Conservation (phyloP, 1,140 invertebrate genomes). For the Drosophila punjabiensis region DNA sequence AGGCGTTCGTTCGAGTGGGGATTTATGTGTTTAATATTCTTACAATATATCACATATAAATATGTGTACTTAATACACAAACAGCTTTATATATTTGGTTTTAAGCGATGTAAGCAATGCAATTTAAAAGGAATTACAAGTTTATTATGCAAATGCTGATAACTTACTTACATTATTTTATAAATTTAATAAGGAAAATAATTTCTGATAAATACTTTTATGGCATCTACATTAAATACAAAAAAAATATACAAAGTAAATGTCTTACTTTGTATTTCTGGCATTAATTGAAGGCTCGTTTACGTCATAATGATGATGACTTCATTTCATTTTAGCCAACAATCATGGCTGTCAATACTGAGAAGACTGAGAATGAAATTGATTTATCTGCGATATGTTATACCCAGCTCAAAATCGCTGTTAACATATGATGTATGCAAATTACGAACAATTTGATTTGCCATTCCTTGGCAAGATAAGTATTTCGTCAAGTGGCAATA, state of each 20-base stretch:
- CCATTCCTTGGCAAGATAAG: slow-evolving; percentile 62
- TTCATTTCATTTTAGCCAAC: slow-evolving; percentile 37
- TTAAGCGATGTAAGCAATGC: background rate
- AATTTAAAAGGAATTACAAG: background rate
- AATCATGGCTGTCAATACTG: slow-evolving; percentile 37
- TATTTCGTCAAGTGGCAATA: slow-evolving; percentile 64
- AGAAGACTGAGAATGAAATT: slow-evolving; percentile 30
- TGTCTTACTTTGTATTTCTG: background rate
- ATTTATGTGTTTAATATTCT: slow-evolving; percentile 41
- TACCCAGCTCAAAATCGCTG: slow-evolving; percentile 52
- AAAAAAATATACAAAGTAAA: background rate
- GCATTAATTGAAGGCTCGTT: slow-evolving; percentile 18
- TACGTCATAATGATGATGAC: slow-evolving; percentile 20
- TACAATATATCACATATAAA: slow-evolving; percentile 17
- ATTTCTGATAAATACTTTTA: no score
- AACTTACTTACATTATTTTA: no score
- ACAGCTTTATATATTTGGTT: slow-evolving; percentile 7
- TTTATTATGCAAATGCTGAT: background rate
- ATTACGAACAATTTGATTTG: slow-evolving; percentile 80
- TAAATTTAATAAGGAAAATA: no score
- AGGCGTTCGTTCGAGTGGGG: slow-evolving; percentile 21
- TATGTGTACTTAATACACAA: slow-evolving; percentile 6
- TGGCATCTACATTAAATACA: no score
- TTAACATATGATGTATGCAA: slow-evolving; percentile 73
- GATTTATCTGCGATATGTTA: slow-evolving; percentile 55